Evolutionary conservation across 2,888 invertebrate species (phyloP).

Genomic region (Meliscaeva auricollis): DNA sequence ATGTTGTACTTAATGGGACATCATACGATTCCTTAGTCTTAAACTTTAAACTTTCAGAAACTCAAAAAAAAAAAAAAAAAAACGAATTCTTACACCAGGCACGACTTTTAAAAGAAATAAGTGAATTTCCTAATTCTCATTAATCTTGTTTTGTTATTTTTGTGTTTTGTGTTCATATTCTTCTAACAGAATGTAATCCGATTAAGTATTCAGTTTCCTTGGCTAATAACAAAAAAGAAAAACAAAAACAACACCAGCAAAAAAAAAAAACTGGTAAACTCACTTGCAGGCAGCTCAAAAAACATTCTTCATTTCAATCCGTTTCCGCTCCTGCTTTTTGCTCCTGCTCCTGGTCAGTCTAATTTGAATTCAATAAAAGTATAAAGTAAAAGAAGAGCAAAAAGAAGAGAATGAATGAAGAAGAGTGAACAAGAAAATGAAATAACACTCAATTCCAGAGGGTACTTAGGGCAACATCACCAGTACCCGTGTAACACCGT

Average conservation of each 20-base stretch:
- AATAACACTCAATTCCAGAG: conserved; percentile 71
- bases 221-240: conserved; percentile 27
- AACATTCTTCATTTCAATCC: conserved; percentile 52
- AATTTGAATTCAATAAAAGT: conserved; percentile 75
- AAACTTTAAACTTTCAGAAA: conserved; percentile 17
- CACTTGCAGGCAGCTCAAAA: conserved; percentile 24
- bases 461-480: conserved; percentile 65
- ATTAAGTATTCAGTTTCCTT: conserved; percentile 60
- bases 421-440: conserved; percentile 60
- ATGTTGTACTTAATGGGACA: not conserved
- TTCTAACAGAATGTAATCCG: conserved; percentile 59
- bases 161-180: conserved; percentile 6
- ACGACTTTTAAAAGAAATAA: not conserved
- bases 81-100: not conserved
- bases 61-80: not conserved
- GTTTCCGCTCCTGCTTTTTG: conserved; percentile 25
- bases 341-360: conserved; percentile 35
- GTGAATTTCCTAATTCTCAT: conserved; percentile 51
- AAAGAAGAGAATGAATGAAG: not conserved
- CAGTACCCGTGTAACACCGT: conserved; percentile 32
- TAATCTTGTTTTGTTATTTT: conserved; percentile 53
- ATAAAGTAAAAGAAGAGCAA: conserved; percentile 36
- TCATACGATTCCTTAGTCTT: not conserved
- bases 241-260: not conserved
- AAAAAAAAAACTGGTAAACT: conserved; percentile 30